A percentile compares a stretch with the other conserved stretches of the same genome.
These are phyloP conservation scores for Lypha dubia DNA, from an alignment of 2,888 invertebrate genomes.

Conservation along the genomic window DNA sequence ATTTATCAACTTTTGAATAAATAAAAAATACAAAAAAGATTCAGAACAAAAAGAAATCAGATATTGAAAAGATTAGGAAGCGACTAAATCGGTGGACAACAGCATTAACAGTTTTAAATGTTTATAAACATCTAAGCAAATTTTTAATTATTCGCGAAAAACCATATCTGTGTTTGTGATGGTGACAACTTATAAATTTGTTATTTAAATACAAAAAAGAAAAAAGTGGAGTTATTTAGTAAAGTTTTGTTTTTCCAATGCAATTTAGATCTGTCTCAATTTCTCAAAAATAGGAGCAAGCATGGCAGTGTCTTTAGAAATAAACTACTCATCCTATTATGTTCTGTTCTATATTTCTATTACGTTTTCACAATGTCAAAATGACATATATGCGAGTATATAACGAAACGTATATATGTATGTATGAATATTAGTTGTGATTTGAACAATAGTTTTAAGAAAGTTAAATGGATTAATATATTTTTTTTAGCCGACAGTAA, in stretches of 20 bases:
- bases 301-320: no score
- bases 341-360: not conserved
- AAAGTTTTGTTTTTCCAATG: no score
- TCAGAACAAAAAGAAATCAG: not conserved
- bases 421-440: not conserved
- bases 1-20: conserved; percentile 61
- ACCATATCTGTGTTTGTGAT: not conserved
- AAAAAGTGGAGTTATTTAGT: no score
- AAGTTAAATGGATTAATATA: conserved; percentile 4
- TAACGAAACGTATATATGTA: no score
- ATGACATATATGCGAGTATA: not conserved
- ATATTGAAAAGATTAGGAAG: conserved; percentile 2
- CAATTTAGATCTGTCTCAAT: no score
- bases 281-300: no score
- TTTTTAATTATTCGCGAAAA: no score
- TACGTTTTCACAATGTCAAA: not conserved
- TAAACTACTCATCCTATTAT: not conserved
- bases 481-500: not conserved
- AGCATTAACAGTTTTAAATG: no score
- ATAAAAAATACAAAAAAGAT: conserved; percentile 39
- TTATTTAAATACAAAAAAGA: no score
- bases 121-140: no score
- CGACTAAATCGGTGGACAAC: not conserved
- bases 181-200: no score
- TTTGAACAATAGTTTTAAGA: not conserved